Base-by-base conservation (phyloP, 2,113 vertebrate genomes). In the Polypterus senegalus region DNA sequence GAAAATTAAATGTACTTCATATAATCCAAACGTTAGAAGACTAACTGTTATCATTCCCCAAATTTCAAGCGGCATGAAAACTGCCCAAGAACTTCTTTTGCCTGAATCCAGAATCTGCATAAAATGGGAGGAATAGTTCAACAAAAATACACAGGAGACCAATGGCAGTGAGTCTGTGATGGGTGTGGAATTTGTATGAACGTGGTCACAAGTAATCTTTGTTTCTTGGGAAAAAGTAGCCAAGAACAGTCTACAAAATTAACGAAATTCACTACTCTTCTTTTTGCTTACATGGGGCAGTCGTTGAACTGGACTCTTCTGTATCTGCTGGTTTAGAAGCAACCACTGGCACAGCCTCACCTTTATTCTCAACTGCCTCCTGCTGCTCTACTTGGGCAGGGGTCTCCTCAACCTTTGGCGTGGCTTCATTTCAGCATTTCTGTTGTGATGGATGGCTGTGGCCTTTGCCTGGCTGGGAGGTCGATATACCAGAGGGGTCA, bases 51-150 rank as follows among this genome's bases (percentile, higher is more conserved):
- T 27, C 27, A 27, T 27, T 27, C 27, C 27, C 2, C 27, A 27
- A 27, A 27, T 27, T 27, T 74, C 71, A 73, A 76, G 70, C 78
- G 27, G 78, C 78, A 79, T 78, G 74, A 70, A 73, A 73, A 63
- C 71, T 64, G 63, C 73, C 74, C 74, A 57, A 69, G 76, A 67
- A 59, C 81, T 82, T 77, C 80, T 81, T 81, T 75, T 63, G 82
- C 73, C 81, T 80, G 78, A 82, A 76, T 73, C 78, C 80, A 78
- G 68, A 78, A 77, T 81, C 80, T 80, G 79, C 83, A 81, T 78
- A 85, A 83, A 83, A 81, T 85, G 84, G 85, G 81, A 83, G 78
- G 79, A 85, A 77, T 79, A 86, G 82, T 88, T 83, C 83, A 78
- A 78, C 61, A 44, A 65, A 46, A 58, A 76, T 66, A 77, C 78